Evolutionary conservation across 2,113 vertebrate genomes (phyloP).

Genomic region (Zapus hudsonius): DNA sequence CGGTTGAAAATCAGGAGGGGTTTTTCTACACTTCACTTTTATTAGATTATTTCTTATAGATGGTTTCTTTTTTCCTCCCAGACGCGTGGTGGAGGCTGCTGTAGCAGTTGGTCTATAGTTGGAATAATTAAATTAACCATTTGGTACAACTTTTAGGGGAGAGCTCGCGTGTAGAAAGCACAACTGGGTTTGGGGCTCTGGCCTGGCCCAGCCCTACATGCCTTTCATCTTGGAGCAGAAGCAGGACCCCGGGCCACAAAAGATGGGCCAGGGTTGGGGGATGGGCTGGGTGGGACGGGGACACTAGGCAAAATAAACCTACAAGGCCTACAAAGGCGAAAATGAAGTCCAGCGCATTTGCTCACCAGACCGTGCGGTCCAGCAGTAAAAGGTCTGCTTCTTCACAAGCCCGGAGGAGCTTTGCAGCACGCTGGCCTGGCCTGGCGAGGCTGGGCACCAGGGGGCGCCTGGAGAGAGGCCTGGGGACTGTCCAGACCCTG

Average conservation of each 20-base stretch:
- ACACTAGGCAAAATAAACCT: slow-evolving; percentile 81
- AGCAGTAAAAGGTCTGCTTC: not conserved
- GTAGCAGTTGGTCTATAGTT: slow-evolving; percentile 98
- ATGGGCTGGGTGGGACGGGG: slow-evolving; percentile 34
- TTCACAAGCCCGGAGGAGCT: not conserved
- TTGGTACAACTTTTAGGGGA: slow-evolving; percentile 95
- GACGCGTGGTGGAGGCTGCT: slow-evolving; percentile 98
- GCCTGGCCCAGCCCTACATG: slow-evolving; percentile 27
- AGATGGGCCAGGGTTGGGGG: slow-evolving; percentile 55
- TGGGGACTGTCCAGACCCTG: not conserved
- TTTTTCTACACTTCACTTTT: slow-evolving; percentile 96
- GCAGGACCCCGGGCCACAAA: slow-evolving; percentile 79
- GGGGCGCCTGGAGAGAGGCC: slow-evolving; percentile 34
- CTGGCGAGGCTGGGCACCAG: not conserved
- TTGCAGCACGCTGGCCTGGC: not conserved
- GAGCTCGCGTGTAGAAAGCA: slow-evolving; percentile 95
- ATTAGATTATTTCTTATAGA: slow-evolving; percentile 99
- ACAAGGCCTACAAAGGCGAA: slow-evolving; percentile 78
- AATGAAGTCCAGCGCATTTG: slow-evolving; percentile 78
- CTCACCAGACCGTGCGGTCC: slow-evolving; percentile 57
- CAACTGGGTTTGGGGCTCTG: slow-evolving; percentile 83
- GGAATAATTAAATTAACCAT: slow-evolving; percentile 98
- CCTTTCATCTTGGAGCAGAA: slow-evolving; percentile 80
- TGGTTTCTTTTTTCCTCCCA: slow-evolving; percentile 92
- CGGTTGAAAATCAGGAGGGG: slow-evolving; percentile 97